Evolutionary conservation across 2,797 vertebrate species (phyloP).

Genomic region (Galago senegalensis): DNA sequence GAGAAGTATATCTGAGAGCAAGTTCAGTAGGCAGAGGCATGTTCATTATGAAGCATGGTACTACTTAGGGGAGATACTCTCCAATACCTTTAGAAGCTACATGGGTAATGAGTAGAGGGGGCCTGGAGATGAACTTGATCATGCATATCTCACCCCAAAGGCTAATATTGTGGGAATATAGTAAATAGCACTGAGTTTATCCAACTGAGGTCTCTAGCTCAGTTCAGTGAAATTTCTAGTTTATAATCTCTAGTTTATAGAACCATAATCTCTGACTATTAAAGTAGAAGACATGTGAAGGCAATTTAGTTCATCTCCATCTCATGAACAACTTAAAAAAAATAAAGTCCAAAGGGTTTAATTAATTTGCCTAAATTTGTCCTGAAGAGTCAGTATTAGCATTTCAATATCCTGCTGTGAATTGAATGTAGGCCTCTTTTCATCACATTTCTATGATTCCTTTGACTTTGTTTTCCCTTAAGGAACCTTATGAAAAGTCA

Average conservation of each 20-base stretch:
- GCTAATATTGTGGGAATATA: neutral
- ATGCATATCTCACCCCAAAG: neutral
- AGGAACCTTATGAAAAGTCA: constrained; percentile 14
- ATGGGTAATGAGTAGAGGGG: neutral
- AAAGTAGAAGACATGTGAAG: neutral
- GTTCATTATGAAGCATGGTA: neutral
- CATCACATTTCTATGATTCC: neutral
- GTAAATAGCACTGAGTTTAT: neutral
- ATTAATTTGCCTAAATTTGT: neutral
- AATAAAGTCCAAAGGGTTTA: neutral
- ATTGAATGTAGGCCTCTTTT: neutral
- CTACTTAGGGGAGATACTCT: neutral
- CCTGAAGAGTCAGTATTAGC: neutral
- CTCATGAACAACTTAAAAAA: neutral
- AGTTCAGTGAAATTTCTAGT: neutral
- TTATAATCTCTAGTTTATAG: neutral
- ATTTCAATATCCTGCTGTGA: neutral
- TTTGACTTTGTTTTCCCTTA: neutral
- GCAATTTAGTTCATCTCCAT: neutral
- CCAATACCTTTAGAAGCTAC: neutral
- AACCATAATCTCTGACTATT: neutral
- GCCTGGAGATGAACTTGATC: neutral
- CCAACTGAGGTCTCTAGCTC: neutral
- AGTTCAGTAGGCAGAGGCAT: neutral
- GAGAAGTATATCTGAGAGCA: neutral